A percentile compares a stretch with the other conserved stretches of the same genome.
These are phyloP conservation scores for Pardalotus punctatus DNA, from an alignment of 2,113 vertebrate genomes.

Conservation along the genomic window DNA sequence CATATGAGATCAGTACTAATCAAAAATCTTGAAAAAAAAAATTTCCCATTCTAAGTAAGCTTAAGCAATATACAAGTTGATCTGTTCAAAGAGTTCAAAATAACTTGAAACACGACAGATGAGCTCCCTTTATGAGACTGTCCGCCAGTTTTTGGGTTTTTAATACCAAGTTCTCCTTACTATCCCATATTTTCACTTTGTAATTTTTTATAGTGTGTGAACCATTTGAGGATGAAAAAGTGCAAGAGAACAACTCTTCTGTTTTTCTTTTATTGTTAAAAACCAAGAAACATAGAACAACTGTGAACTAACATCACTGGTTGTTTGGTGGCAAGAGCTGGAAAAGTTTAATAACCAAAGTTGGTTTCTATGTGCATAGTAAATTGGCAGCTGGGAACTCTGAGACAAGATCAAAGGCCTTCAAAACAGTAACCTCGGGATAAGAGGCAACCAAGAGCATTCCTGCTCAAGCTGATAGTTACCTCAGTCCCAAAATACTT, in stretches of 20 bases:
- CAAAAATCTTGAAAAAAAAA: background rate
- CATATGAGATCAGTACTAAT: background rate
- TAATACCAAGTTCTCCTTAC: background rate
- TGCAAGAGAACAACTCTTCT: background rate
- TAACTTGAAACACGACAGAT: background rate
- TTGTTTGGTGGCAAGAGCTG: background rate
- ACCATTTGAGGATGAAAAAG: background rate
- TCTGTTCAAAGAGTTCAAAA: background rate
- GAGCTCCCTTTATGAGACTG: background rate
- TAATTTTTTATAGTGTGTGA: accelerated
- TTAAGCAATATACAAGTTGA: background rate
- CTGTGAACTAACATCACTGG: background rate
- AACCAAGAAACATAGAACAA: background rate
- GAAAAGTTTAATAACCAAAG: background rate
- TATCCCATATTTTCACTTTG: background rate
- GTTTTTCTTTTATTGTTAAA: background rate
- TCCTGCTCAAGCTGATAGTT: background rate
- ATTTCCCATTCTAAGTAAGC: background rate
- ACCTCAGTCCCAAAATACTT: background rate
- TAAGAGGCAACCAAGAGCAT: background rate
- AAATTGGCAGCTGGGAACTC: background rate
- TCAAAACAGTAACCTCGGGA: background rate
- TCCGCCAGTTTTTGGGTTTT: background rate
- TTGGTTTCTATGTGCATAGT: background rate
- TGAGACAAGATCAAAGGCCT: background rate